These are phyloP conservation scores for Aphaenogaster rudis DNA, from an alignment of 1,140 invertebrate species.

Conservation along the genomic window DNA sequence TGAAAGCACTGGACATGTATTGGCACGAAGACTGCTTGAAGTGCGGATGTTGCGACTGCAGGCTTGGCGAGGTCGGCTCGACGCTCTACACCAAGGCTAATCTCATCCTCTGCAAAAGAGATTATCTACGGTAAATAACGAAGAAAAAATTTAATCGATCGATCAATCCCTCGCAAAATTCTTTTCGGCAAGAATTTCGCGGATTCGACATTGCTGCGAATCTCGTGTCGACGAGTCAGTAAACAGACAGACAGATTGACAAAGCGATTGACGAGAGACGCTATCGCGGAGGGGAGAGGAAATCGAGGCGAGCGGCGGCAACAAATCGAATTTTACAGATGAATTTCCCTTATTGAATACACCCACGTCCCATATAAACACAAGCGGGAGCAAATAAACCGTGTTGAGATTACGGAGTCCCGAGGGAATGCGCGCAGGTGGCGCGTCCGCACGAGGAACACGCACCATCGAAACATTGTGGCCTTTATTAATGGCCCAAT, in stretches of 20 bases:
- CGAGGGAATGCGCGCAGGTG: conserved; percentile 83
- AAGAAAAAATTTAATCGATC: conserved; percentile 64
- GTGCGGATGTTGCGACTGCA: conserved; percentile 97
- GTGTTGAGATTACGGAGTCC: conserved; percentile 83
- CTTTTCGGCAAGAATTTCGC: neutral
- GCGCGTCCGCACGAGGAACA: conserved; percentile 75
- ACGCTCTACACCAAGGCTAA: conserved; percentile 97
- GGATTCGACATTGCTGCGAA: conserved; percentile 21
- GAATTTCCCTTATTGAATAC: conserved; percentile 85
- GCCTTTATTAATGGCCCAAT: conserved; percentile 85
- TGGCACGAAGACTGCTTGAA: conserved; percentile 98
- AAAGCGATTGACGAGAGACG: conserved; percentile 10
- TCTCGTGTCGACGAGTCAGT: conserved; percentile 36
- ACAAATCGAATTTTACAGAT: conserved; percentile 84
- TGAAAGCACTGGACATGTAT: conserved; percentile 94
- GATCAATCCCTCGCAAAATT: conserved; percentile 12
- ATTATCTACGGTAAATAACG: conserved; percentile 93
- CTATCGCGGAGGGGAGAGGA: conserved; percentile 12
- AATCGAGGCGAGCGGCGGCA: conserved; percentile 55
- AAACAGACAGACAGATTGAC: conserved; percentile 52
- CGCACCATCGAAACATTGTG: conserved; percentile 79
- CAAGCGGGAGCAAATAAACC: conserved; percentile 83
- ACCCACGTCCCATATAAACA: conserved; percentile 80
- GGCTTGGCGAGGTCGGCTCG: conserved; percentile 96
- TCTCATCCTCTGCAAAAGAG: conserved; percentile 96